Conservation (phyloP, 2,888 invertebrate genomes). For the Drosophila robusta region DNA sequence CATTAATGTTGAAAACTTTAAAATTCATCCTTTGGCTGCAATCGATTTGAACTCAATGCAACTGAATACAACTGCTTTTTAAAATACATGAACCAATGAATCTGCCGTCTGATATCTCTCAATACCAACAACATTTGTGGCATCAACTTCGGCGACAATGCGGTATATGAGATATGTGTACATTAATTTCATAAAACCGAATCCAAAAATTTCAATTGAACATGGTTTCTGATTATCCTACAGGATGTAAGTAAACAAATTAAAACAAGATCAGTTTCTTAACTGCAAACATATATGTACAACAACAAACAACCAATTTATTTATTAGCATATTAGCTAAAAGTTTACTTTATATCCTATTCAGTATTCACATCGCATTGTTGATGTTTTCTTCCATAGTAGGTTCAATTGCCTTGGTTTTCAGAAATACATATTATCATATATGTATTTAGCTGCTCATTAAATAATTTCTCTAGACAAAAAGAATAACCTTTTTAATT, state of each 20-base stretch:
- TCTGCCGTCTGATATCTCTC: slow-evolving; percentile 20
- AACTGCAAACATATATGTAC: slow-evolving; percentile 19
- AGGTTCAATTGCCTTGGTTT: slow-evolving; percentile 40
- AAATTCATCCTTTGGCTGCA: slow-evolving; percentile 41
- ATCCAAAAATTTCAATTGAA: slow-evolving; percentile 58
- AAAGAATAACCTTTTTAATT: slow-evolving; percentile 20
- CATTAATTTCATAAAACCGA: slow-evolving; percentile 51
- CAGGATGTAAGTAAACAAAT: slow-evolving; percentile 70
- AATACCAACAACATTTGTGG: slow-evolving; percentile 35
- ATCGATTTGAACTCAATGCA: slow-evolving; percentile 32
- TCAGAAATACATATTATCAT: slow-evolving; percentile 26
- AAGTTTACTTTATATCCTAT: slow-evolving; percentile 36
- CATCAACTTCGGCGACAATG: slow-evolving; percentile 49
- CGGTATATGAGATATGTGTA: slow-evolving; percentile 53
- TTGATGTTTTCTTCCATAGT: slow-evolving; percentile 59
- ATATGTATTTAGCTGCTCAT: slow-evolving; percentile 46
- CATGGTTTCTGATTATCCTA: slow-evolving; percentile 69
- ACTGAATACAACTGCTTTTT: slow-evolving; percentile 24
- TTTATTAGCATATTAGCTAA: slow-evolving; percentile 54
- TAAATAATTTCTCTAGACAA: slow-evolving; percentile 28
- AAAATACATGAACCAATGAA: slow-evolving; percentile 22
- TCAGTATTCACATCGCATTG: slow-evolving; percentile 51
- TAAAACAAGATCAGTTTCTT: slow-evolving; percentile 22
- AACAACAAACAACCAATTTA: slow-evolving; percentile 25
- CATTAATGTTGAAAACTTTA: slow-evolving; percentile 34